Evolutionary conservation across 2,113 vertebrate species (phyloP).

Genomic region (Forbesichthys agassizii): DNA sequence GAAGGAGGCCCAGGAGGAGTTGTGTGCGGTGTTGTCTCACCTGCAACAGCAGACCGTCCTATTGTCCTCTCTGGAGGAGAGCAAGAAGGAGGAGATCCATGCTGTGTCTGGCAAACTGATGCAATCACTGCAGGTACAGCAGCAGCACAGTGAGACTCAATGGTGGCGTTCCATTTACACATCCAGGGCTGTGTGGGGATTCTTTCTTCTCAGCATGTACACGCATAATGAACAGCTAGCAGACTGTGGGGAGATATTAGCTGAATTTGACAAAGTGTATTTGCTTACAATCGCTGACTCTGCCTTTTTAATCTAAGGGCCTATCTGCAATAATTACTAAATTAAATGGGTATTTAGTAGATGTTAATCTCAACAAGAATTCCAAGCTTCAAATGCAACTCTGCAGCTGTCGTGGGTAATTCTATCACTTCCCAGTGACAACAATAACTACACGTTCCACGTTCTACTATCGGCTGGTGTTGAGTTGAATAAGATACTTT

Average conservation of each 20-base stretch:
- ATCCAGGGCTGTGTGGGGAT: constrained; percentile 1
- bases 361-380: neutral
- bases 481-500: no score
- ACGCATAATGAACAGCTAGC: no score
- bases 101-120: constrained; percentile 54
- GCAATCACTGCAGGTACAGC: constrained; percentile 33
- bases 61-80: constrained; percentile 67
- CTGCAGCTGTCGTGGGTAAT: neutral
- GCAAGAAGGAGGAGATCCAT: constrained; percentile 60
- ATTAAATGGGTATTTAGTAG: no score
- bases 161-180: no score
- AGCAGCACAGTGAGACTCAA: neutral
- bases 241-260: no score
- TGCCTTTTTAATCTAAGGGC: no score
- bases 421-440: neutral
- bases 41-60: constrained; percentile 71
- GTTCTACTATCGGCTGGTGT: no score
- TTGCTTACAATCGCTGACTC: no score
- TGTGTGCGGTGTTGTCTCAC: constrained; percentile 51
- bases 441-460: no score
- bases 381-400: constrained; percentile 52
- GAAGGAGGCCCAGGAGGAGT: constrained; percentile 60
- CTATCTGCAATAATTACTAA: no score
- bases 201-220: no score
- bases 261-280: no score